Evolutionary conservation across 2,888 invertebrate species (phyloP).

Genomic region (Watsonalla binaria): DNA sequence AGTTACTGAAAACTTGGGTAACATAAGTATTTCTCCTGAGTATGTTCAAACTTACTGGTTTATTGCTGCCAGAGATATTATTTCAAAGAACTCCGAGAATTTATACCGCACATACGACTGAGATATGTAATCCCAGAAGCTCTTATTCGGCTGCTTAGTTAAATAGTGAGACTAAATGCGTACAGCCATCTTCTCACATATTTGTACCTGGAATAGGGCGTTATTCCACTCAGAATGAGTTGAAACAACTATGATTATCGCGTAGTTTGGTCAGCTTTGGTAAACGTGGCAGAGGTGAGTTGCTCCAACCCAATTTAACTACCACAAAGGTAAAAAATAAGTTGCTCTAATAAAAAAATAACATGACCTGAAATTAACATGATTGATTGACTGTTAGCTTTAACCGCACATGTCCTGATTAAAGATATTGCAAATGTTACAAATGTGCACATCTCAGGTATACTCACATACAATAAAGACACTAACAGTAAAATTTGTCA

Average conservation of each 20-base stretch:
- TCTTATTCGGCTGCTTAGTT: slow-evolving; percentile 66
- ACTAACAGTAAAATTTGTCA: too few species aligned
- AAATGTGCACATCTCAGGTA: too few species aligned
- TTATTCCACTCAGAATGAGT: slow-evolving; percentile 10
- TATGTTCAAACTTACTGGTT: slow-evolving; percentile 72
- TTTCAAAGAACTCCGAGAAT: slow-evolving; percentile 72
- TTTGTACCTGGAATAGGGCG: slow-evolving; percentile 19
- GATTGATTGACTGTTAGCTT: too few species aligned
- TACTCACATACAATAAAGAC: too few species aligned
- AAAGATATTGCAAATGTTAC: too few species aligned
- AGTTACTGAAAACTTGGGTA: slow-evolving; percentile 65
- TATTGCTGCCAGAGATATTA: slow-evolving; percentile 73
- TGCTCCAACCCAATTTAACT: too few species aligned
- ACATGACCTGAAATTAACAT: too few species aligned
- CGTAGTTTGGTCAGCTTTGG: slow-evolving; percentile 5
- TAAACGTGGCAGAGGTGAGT: neutral
- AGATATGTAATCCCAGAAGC: slow-evolving; percentile 63
- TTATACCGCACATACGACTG: slow-evolving; percentile 64
- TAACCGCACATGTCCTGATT: too few species aligned
- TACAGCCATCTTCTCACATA: slow-evolving; percentile 28
- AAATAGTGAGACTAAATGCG: slow-evolving; percentile 45
- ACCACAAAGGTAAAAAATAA: too few species aligned
- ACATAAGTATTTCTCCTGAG: slow-evolving; percentile 49
- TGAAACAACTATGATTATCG: neutral
- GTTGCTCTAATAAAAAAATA: too few species aligned